Evolutionary conservation across 2,113 vertebrate species (phyloP).

Genomic region (Meleagris gallopavo): DNA sequence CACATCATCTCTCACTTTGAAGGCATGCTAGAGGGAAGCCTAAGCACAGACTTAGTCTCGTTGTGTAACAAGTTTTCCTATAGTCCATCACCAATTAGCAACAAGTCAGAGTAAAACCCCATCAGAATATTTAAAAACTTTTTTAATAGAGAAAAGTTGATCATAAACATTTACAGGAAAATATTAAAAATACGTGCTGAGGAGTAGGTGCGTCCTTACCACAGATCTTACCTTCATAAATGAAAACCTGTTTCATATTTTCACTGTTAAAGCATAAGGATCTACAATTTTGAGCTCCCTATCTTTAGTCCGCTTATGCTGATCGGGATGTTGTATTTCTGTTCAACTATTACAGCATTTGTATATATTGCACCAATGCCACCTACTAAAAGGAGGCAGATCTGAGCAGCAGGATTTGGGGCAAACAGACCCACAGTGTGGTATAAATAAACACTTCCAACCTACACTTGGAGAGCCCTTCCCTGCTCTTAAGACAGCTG

Average conservation of each 20-base stretch:
- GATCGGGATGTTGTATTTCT: not conserved
- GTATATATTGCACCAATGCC: constrained; percentile 21
- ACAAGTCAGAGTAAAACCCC: not conserved
- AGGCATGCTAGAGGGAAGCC: not conserved
- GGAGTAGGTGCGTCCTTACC: not conserved
- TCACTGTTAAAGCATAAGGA: not conserved
- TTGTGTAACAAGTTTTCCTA: not conserved
- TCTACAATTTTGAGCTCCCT: not conserved
- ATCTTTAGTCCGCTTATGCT: not conserved
- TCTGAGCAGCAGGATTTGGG: constrained; percentile 50
- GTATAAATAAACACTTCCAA: constrained; percentile 71
- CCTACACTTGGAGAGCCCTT: constrained; percentile 65
- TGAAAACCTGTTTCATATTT: not conserved
- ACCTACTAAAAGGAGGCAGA: constrained; percentile 45
- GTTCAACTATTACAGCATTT: constrained; percentile 12
- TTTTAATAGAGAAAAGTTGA: not conserved
- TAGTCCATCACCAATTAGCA: not conserved
- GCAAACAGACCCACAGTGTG: constrained; percentile 68
- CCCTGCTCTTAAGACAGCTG: constrained; percentile 62
- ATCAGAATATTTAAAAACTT: not conserved
- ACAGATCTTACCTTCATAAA: not conserved
- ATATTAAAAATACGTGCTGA: not conserved
- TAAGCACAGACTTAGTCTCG: not conserved
- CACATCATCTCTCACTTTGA: not conserved
- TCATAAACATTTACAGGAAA: not conserved